Evolutionary conservation across 2,888 invertebrate species (phyloP), one percentile per base, ranked within the genome.

Genomic region (Orthonychiurus folsomi): DNA sequence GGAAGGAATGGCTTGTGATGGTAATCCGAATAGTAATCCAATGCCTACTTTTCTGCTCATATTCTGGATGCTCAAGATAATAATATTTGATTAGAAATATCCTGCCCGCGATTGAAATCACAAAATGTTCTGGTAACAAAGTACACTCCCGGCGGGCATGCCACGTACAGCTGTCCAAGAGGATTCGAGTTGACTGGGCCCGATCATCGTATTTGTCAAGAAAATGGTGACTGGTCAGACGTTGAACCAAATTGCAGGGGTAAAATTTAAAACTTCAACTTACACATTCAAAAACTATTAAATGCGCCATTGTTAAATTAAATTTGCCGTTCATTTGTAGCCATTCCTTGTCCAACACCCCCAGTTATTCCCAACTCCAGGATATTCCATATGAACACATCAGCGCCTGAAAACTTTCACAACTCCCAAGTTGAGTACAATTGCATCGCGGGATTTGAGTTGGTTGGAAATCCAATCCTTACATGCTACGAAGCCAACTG

Each of bases 201-300:
- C 5, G 25, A 15, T 3, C 26, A 20, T 2, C 3, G 56, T 2
- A 56, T 5, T 3, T 56, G 56, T 21, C 5, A 15, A n/a, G 56
- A 27, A 25, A 27, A 26, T 27, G 56, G 56, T 2, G 56, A 56
- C 20, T 56, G 56, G 56, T 25, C 26, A 3, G 56, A 37, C 9
- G 56, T 37, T 3, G 56, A 56, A 20, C 56, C 56, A 25, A 56
- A 27, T 27, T 56, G 56, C 20, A 25, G 56, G 3, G 56, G 55
- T 55, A 23, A 20, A 52, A 52, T 21, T 52, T 52, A 20, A 20
- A 52, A 21, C 9, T 20, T 52, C 52, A 52, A 12, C 12, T 20
- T 21, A 21, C 52, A 52, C 9, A 20, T 52, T 52, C 20, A 52
- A 18, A 21, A 52, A 52, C 20, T 5, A 9, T 52, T 52, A 21